Base-by-base conservation (phyloP, 2,113 vertebrate genomes). In the Xiphias gladius region DNA sequence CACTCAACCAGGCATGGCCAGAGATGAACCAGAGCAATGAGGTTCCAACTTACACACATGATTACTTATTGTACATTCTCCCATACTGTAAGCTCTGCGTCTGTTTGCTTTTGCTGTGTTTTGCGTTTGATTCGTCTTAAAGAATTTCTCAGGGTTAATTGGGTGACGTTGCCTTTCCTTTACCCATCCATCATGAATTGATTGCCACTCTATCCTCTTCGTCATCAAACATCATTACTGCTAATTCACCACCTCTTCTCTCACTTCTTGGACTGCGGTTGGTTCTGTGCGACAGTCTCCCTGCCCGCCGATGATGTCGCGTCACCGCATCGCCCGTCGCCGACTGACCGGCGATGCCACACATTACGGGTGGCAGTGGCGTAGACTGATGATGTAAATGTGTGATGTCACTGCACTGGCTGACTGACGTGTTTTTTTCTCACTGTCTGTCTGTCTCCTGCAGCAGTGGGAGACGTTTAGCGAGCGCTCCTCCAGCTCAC, bases 381-480 rank as follows among this genome's bases (percentile, higher is more conserved):
- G 72, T 75, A 54, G 79, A 76, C 85, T 84, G 86, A 91, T 90
- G 83, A 91, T 94, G 87, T 89, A 76, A 87, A 86, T 86, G 89
- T 92, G 89, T 94, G 91, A 93, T 92, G 91, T 94, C 89, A 92
- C 91, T 89, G 89, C 87, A 86, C 89, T 89, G 86, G 86, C 90
- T 86, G 91, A 89, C 91, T 94, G 92, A 92, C 85, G 17, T 94
- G 82, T 93, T 89, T 84, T 35, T 91, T 88, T 96, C 95, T 90
- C 96, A 96, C 94, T 97, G 95, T 98, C 95, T 98, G 96, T 99
- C 96, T 99, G 96, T 99, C 97, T 92, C 97, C 96, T 98, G 96
- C 96, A 99, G 98, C 98, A 99, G 97, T 99, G 98, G 98, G 98
- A 99, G 97, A 99, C 98, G 96, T 99, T 99, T 98, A 99, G 98